Evolutionary conservation across 2,113 vertebrate genomes (phyloP).

Genomic region (Hemibagrus wyckioides): DNA sequence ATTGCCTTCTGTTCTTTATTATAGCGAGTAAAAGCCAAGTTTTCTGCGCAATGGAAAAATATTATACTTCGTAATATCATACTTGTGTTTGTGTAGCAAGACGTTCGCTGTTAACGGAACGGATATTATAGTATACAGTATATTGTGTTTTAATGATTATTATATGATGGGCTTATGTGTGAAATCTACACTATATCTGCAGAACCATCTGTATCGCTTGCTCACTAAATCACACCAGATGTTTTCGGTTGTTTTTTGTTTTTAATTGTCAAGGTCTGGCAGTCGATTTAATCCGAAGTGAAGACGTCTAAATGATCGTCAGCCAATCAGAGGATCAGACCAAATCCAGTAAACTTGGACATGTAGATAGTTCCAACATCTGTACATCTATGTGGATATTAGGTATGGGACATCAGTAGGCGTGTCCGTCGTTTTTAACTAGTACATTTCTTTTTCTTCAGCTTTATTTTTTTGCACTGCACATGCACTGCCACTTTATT

Average conservation of each 20-base stretch:
- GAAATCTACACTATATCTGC: not conserved
- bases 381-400: too few species aligned
- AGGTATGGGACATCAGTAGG: too few species aligned
- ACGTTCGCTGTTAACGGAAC: not conserved
- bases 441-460: too few species aligned
- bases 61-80: not conserved
- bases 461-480: too few species aligned
- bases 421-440: too few species aligned
- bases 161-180: not conserved
- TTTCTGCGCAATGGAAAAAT: not conserved
- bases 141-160: not conserved
- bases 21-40: not conserved
- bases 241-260: not conserved
- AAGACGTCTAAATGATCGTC: not conserved
- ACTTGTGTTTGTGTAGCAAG: slow-evolving; percentile 12
- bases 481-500: too few species aligned
- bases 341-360: not conserved
- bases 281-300: too few species aligned
- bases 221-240: not conserved
- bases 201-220: not conserved
- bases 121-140: not conserved
- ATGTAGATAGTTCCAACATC: not conserved
- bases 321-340: not conserved
- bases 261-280: not conserved
- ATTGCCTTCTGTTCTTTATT: slow-evolving; percentile 19